phyloP scores from a whole-genome alignment of 2,797 vertebrate genomes.

The Nyctalus aviator region DNA sequence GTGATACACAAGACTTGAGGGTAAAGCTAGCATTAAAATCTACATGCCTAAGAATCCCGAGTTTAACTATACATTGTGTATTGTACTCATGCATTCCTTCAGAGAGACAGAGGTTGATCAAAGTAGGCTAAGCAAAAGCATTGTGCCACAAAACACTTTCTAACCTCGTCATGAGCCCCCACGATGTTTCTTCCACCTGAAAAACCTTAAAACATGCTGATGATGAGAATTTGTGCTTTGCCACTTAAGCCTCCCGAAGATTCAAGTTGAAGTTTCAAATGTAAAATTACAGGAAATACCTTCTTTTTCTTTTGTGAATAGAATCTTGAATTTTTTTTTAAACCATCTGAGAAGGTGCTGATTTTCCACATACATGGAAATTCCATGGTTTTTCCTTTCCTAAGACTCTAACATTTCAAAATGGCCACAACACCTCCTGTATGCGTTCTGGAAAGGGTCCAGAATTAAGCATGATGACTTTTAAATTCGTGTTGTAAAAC shows the following conservation, averaged over 20 bases:
- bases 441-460: slow-evolving; percentile 57
- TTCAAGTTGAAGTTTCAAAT: slow-evolving; percentile 62
- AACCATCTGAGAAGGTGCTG: slow-evolving; percentile 45
- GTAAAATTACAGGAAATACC: slow-evolving; percentile 70
- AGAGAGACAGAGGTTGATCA: not conserved
- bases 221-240: slow-evolving; percentile 48
- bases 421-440: slow-evolving; percentile 37
- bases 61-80: not conserved
- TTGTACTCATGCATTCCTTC: not conserved
- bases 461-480: slow-evolving; percentile 66
- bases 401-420: slow-evolving; percentile 65
- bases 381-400: slow-evolving; percentile 30
- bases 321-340: slow-evolving; percentile 52
- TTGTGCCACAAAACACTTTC: not conserved
- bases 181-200: not conserved
- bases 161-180: fast-evolving
- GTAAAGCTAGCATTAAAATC: not conserved
- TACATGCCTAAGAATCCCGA: not conserved
- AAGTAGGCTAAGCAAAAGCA: not conserved
- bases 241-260: slow-evolving; percentile 10
- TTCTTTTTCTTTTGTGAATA: slow-evolving; percentile 68
- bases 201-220: slow-evolving; percentile 15
- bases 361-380: slow-evolving; percentile 67
- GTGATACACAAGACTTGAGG: not conserved
- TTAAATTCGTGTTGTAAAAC: slow-evolving; percentile 59